Base-by-base conservation (phyloP, 35 echinoderm and acorn worm species). In the Patiria miniata region DNA sequence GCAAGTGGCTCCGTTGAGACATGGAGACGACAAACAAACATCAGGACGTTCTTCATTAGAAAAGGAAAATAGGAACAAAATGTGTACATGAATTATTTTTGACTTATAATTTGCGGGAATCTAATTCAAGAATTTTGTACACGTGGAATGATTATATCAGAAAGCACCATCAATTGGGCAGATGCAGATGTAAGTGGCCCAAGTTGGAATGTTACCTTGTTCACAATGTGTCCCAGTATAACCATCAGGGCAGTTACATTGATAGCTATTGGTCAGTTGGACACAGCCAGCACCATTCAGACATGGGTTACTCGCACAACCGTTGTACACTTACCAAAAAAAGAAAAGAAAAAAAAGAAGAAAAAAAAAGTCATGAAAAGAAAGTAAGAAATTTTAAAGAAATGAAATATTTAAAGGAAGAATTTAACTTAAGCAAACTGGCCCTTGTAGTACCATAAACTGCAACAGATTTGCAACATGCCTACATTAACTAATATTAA, bases 321-420 rank as follows among this genome's bases (percentile, higher is more conserved):
- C 61, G 40, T 77, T 33, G 55, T 88, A 29, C 37, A 77, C 86
- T 88, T 44, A 77, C 17, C n/a, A 14, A 91, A 40, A 91, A 85
- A 15, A 87, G n/a, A 10, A 87, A 79, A 38, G 80, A n/a, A n/a
- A n/a, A 78, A 39, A 39, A n/a, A n/a, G n/a, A n/a, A n/a, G n/a
- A n/a, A n/a, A n/a, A n/a, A n/a, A n/a, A n/a, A n/a, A n/a, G n/a
- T n/a, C n/a, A n/a, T n/a, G n/a, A n/a, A n/a, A n/a, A n/a, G n/a
- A n/a, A n/a, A n/a, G n/a, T n/a, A n/a, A n/a, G n/a, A n/a, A n/a
- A n/a, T n/a, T n/a, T n/a, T n/a, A 28, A 10, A 19, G n/a, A 16
- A 28, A 26, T 28, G 9, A 10, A 77, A 36, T 77, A 28, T 16
- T n/a, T n/a, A n/a, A 32, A 23, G 14, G 2, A 78, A 78, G 22